Base-by-base conservation (phyloP, 2,888 invertebrate genomes). In the Crocallis elinguaria region DNA sequence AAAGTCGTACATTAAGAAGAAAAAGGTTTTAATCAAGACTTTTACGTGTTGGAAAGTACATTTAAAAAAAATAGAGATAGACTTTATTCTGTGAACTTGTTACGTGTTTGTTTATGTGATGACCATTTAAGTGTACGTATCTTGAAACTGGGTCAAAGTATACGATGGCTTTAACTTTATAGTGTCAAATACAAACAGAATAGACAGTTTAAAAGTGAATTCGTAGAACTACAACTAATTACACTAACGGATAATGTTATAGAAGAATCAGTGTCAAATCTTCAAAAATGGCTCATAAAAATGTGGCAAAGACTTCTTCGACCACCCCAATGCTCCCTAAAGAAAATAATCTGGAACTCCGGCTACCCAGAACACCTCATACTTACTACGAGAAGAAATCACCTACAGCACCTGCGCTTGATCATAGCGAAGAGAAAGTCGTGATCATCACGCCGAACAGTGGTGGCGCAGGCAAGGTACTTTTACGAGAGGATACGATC, bases 401-500 rank as follows among this genome's bases (percentile, higher is more conserved):
- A 3, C 13, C 9, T 0, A 23, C 27, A 1, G 38, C 36, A n/a
- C 37, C 4, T 1, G 1, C 8, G 6, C 4, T 3, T 3, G 14
- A 14, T 11, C 11, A 35, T 11, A 19, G 19, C n/a, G 39, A 17
- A 33, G 48, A 49, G n/a, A 48, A 49, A 9, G 38, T 48, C 2
- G 39, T 51, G 0, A 45, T 42, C 2, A 35, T 39, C 1, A 21
- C 29, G 1, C 39, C 50, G 0, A 55, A 53, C n/a, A 23, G 30
- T 5, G 41, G 21, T 6, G 39, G 33, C 1, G 16, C 46, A 0
- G 66, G 62, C 1, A 67, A 60, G 51, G 46, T 60, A 14, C 61
- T 91, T 29, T 79, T 91, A 0, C 67, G 91, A 17, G 91, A 91
- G 27, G 91, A 91, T 39, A 91, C 91, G 1, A 78, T 89, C 6